Conservation (phyloP, 2,888 invertebrate genomes). For the Bugula neritina region DNA sequence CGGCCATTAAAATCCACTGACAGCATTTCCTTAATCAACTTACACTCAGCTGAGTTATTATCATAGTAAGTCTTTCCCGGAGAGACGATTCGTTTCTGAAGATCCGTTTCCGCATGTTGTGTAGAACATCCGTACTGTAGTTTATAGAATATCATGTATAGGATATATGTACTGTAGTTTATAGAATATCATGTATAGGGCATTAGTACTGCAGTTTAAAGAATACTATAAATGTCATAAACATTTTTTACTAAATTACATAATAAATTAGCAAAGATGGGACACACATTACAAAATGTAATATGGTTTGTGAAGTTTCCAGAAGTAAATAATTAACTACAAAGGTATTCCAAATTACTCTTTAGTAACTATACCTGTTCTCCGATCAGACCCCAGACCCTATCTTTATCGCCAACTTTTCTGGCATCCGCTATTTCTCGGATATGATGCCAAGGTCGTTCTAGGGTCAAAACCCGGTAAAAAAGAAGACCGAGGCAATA, state of each 20-base stretch:
- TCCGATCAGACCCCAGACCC: background rate
- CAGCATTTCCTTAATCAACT: background rate
- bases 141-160: too few species aligned
- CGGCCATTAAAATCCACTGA: background rate
- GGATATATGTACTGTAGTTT: too few species aligned
- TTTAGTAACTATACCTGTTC: too few species aligned
- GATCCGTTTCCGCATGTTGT: too few species aligned
- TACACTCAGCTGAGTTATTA: background rate
- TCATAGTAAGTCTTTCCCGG: background rate
- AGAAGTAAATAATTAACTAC: too few species aligned
- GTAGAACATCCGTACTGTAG: too few species aligned
- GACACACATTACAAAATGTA: too few species aligned
- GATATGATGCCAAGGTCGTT: background rate
- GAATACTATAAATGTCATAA: background rate
- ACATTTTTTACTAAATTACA: too few species aligned
- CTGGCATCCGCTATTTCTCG: background rate
- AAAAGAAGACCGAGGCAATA: background rate
- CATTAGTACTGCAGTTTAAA: background rate
- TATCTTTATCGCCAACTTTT: background rate
- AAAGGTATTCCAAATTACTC: too few species aligned
- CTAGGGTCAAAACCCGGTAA: background rate
- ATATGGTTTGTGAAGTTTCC: too few species aligned
- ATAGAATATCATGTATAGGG: too few species aligned
- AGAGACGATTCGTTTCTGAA: background rate
- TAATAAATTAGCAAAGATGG: too few species aligned